Evolutionary conservation across 2,113 vertebrate genomes (phyloP).

Genomic region (Chiloscyllium plagiosum): DNA sequence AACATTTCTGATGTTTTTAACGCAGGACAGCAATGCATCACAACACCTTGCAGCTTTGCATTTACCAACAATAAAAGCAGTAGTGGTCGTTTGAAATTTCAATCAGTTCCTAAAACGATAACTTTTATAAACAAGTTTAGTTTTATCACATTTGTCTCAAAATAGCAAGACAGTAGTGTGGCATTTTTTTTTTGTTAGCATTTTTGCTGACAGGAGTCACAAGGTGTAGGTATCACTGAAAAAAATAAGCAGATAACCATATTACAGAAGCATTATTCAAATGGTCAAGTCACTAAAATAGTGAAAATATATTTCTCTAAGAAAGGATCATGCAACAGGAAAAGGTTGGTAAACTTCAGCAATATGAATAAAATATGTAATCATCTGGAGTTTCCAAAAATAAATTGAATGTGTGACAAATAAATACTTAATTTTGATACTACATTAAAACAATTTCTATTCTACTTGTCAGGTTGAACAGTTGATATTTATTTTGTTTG

Average conservation of each 20-base stretch:
- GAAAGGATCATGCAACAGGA: background rate
- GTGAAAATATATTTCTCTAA: background rate
- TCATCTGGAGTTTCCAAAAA: background rate
- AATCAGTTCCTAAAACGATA: background rate
- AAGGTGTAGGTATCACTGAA: background rate
- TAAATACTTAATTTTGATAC: background rate
- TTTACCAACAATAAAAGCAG: background rate
- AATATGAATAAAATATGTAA: background rate
- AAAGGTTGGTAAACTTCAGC: background rate
- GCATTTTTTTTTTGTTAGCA: background rate
- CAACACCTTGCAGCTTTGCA: background rate
- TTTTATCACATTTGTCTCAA: background rate
- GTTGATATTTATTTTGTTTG: background rate
- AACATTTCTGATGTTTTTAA: background rate
- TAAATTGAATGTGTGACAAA: background rate
- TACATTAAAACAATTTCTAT: background rate
- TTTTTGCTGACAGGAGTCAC: background rate
- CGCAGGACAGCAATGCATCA: background rate
- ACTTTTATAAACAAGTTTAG: background rate
- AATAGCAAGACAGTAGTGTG: background rate
- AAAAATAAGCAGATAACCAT: background rate
- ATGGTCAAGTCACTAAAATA: background rate
- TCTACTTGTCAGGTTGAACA: background rate
- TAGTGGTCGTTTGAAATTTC: background rate
- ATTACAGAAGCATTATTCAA: background rate